Conservation (phyloP, 1,140 invertebrate genomes). For the Aphis craccivora region DNA sequence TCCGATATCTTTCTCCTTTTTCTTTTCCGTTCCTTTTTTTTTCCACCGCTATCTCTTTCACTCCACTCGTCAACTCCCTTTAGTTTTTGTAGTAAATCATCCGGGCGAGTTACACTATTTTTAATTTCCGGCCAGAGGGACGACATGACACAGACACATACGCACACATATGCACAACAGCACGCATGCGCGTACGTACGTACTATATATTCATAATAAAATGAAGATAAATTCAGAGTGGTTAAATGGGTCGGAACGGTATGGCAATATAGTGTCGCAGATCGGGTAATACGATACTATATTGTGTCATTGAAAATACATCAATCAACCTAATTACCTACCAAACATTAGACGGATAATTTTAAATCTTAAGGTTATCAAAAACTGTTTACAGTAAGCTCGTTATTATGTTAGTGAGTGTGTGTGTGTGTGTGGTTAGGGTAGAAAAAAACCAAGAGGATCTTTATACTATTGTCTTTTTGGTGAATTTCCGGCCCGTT, state of each 20-base stretch:
- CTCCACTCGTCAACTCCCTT: background rate
- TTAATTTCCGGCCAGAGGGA: conserved; percentile 53
- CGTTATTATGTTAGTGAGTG: rapidly evolving
- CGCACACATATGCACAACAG: background rate
- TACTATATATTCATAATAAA: background rate
- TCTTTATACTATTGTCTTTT: conserved; percentile 32
- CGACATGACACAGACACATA: background rate
- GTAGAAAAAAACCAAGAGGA: background rate
- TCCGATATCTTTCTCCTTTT: background rate
- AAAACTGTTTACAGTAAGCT: background rate
- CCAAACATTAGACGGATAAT: background rate
- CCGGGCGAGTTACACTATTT: conserved; percentile 25
- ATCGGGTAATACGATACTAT: background rate
- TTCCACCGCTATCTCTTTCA: background rate
- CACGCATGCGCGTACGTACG: background rate
- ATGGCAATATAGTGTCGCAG: background rate
- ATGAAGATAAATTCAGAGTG: background rate
- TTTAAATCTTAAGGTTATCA: background rate
- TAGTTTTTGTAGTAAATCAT: conserved; percentile 46
- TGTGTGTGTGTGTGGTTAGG: background rate
- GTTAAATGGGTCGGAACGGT: background rate
- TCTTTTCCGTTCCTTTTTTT: background rate
- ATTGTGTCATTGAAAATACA: background rate
- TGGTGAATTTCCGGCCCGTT: conserved; percentile 38
- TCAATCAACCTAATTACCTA: background rate